A percentile compares a stretch with the other conserved stretches of the same genome.
Conservation (phyloP, 2,888 invertebrate genomes). For the Mellilla xanthometata region DNA sequence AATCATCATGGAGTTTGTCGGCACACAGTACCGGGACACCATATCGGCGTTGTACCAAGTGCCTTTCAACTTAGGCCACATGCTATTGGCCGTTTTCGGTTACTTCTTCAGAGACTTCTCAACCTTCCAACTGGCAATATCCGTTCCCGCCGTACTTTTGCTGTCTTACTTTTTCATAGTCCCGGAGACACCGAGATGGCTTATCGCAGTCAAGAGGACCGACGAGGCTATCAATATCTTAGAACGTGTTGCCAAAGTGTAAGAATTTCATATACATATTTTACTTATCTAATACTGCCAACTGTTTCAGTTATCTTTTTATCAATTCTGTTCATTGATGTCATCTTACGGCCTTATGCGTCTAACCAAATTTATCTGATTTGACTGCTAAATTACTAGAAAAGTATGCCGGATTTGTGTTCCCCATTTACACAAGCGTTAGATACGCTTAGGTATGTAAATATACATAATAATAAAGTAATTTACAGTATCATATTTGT, state of each 20-base stretch:
- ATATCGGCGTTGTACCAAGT: constrained; percentile 86
- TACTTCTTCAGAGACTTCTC: constrained; percentile 86
- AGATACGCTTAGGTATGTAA: too few relatives aligned
- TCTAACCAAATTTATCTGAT: too few relatives aligned
- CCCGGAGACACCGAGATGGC: constrained; percentile 92
- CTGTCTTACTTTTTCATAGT: constrained; percentile 86
- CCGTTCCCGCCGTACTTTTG: constrained; percentile 81
- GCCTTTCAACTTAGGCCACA: constrained; percentile 87
- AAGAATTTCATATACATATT: constrained; percentile 35
- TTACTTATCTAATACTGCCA: not conserved
- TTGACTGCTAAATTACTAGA: too few relatives aligned
- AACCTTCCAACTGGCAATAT: constrained; percentile 85
- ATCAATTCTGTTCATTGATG: not conserved
- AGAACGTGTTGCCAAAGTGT: constrained; percentile 84
- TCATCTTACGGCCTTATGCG: not conserved
- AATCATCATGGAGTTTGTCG: constrained; percentile 86
- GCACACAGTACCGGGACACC: constrained; percentile 78
- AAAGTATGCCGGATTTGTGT: not conserved
- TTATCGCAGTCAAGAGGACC: constrained; percentile 86
- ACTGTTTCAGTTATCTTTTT: not conserved
- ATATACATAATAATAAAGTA: not conserved
- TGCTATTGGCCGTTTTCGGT: constrained; percentile 83
- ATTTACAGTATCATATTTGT: not conserved
- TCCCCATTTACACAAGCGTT: not conserved
- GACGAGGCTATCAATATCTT: constrained; percentile 85